A percentile compares a stretch with the other conserved stretches of the same genome.
Conservation (phyloP, 2,888 invertebrate genomes). For the Amiota mariae region DNA sequence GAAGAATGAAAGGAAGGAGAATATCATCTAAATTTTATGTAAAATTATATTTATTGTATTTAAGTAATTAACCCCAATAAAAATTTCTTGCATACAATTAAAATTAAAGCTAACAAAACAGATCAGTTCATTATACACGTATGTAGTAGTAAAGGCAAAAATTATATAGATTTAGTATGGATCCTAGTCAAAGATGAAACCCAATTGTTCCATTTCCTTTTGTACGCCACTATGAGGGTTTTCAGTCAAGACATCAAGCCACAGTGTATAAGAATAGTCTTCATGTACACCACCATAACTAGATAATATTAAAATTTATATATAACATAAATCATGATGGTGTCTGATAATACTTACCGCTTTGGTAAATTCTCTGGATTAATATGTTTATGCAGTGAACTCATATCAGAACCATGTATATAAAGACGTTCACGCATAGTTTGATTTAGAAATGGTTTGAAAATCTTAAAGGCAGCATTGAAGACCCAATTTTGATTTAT, state of each 20-base stretch:
- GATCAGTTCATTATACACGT: neutral
- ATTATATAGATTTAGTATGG: neutral
- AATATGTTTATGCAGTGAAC: constrained; percentile 84
- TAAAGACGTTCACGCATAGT: constrained; percentile 78
- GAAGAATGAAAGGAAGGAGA: too few species aligned
- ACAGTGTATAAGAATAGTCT: constrained; percentile 83
- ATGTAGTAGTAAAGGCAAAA: neutral
- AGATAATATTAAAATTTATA: neutral
- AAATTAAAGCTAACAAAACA: neutral
- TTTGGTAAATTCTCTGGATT: constrained; percentile 81
- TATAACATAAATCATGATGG: neutral
- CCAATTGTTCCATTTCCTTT: constrained; percentile 78
- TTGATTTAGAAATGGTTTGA: constrained; percentile 83
- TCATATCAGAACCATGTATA: constrained; percentile 81
- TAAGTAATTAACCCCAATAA: too few species aligned
- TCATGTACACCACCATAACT: constrained; percentile 76
- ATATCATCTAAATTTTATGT: too few species aligned
- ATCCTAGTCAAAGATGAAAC: constrained; percentile 76
- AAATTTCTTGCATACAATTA: too few species aligned
- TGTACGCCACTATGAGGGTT: constrained; percentile 75
- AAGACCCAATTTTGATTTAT: constrained; percentile 88
- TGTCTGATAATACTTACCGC: constrained; percentile 59
- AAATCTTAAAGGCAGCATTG: constrained; percentile 84
- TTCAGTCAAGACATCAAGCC: constrained; percentile 79
- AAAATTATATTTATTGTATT: too few species aligned